A percentile compares a stretch with the other conserved stretches of the same genome.
Conservation (phyloP, 2,113 vertebrate genomes). For the Sorex fumeus region DNA sequence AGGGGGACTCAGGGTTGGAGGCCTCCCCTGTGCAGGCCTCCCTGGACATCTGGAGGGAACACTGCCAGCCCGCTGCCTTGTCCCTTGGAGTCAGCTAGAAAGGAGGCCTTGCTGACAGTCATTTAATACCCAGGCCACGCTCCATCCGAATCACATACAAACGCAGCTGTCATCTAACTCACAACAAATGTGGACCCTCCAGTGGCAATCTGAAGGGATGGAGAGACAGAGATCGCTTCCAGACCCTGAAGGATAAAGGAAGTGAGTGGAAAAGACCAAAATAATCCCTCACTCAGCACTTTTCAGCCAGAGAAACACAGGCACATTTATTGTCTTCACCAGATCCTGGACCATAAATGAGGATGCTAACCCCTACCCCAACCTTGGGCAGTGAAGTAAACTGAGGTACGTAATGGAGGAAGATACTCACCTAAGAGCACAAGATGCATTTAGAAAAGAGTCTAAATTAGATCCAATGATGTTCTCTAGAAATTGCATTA, state of each 20-base stretch:
- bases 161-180: constrained; percentile 66
- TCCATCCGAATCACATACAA: constrained; percentile 70
- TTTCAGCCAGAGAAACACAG: not conserved
- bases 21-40: not conserved
- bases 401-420: not conserved
- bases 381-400: not conserved
- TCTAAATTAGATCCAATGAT: too few species aligned
- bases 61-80: not conserved
- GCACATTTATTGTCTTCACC: not conserved
- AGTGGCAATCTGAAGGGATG: not conserved
- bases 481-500: too few species aligned
- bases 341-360: not conserved
- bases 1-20: not conserved
- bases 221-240: constrained; percentile 27
- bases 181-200: constrained; percentile 70
- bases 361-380: too few species aligned
- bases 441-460: too few species aligned
- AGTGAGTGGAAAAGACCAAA: constrained; percentile 40
- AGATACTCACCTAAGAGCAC: too few species aligned
- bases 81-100: constrained; percentile 5
- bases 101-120: constrained; percentile 54
- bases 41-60: constrained; percentile 47
- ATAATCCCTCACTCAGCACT: not conserved
- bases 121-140: constrained; percentile 55
- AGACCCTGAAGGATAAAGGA: constrained; percentile 32